Base-by-base conservation (phyloP, 92 coral and sea anemone genomes). In the Micromussa lordhowensis region DNA sequence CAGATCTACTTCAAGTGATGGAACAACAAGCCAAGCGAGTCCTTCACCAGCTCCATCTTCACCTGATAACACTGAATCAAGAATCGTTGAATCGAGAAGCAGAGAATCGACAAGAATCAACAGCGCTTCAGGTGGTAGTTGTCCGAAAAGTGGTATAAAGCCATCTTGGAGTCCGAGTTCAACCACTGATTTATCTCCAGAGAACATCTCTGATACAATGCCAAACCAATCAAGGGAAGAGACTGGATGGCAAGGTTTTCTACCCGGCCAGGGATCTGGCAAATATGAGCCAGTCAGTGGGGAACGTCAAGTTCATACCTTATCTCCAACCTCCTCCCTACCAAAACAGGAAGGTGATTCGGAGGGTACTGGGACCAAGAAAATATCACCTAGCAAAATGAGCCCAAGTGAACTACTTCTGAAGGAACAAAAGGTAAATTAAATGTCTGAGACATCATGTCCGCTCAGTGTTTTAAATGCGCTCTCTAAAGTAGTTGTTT, bases 391-490 rank as follows among this genome's bases (percentile, higher is more conserved):
- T 14, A 2, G 49, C 18, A 81, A 81, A 29, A 24, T 68, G 58
- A 81, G 22, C 21, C 85, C 38, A 30, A 81, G 75, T 81, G 75
- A 81, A 36, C 9, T 61, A 19, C 54, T 17, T 80, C 70, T 77
- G 32, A 54, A 77, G 19, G 63, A 77, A 18, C 66, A 48, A 49
- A 49, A 54, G 64, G 81, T 77, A 28, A 77, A 21, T 49, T 77
- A 28, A 77, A 21, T 49, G 16, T 51, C n/a, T 77, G 22, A n/a
- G 8, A 22, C 7, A 40, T 40, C 29, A 22, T 32, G 13, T 5
- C 30, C 22, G 29, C 32, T 31, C 9, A 32, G 75, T 70, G 75
- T 14, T 22, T 40, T n/a, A n/a, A n/a, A n/a, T n/a, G n/a, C n/a
- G n/a, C n/a, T n/a, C n/a, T n/a, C n/a, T n/a, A n/a, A n/a, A n/a